A percentile compares a stretch with the other conserved stretches of the same genome.
phyloP scores from a whole-genome alignment of 2,888 invertebrate genomes.

The Cephus pygmeus region DNA sequence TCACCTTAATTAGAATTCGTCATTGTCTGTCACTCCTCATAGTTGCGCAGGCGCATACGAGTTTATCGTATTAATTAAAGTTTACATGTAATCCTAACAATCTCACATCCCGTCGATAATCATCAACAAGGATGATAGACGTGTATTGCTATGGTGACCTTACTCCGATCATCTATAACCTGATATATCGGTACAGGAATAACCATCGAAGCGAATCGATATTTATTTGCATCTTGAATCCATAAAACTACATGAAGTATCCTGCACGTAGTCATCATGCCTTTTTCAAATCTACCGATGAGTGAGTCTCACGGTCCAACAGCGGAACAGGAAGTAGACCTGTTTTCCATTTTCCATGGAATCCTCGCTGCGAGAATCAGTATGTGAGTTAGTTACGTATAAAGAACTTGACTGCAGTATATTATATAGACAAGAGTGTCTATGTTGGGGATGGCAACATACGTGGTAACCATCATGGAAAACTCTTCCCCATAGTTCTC shows the following conservation, averaged over 20 bases:
- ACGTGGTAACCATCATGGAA: conserved; percentile 27
- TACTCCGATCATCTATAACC: too few relatives aligned
- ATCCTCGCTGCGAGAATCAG: neutral
- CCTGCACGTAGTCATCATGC: too few relatives aligned
- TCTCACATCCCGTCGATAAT: too few relatives aligned
- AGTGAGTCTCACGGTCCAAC: neutral
- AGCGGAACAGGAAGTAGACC: conserved; percentile 3
- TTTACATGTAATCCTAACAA: neutral
- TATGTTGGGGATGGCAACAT: conserved; percentile 27
- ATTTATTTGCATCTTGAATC: too few relatives aligned
- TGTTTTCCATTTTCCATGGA: neutral
- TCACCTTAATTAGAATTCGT: neutral
- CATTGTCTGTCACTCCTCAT: neutral
- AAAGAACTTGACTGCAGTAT: too few relatives aligned
- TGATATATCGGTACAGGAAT: too few relatives aligned
- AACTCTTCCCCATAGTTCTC: conserved; percentile 39
- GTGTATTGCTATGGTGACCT: too few relatives aligned
- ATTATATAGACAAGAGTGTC: conserved; percentile 12
- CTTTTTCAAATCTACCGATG: too few relatives aligned
- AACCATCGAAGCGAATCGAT: too few relatives aligned
- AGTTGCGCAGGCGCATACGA: neutral
- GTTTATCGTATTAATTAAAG: conserved; percentile 1
- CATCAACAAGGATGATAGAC: too few relatives aligned
- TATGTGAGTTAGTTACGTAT: too few relatives aligned
- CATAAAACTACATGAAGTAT: too few relatives aligned